Conservation (phyloP, 2,797 vertebrate species). For the Gallinago stenura region DNA sequence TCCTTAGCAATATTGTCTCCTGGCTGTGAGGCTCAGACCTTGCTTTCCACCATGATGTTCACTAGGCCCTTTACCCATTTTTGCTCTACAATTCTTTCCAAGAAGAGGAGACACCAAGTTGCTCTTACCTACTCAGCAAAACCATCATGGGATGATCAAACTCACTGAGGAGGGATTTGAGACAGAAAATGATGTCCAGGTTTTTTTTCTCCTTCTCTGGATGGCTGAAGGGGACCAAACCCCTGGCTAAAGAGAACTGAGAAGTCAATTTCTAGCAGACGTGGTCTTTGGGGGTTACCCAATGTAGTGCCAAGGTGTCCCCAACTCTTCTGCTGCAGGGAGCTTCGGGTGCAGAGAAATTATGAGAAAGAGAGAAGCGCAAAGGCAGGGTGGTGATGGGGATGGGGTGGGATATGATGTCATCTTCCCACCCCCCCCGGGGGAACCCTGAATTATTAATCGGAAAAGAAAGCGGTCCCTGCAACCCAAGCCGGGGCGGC, state of each 20-base stretch:
- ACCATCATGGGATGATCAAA: not conserved
- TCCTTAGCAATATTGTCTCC: not conserved
- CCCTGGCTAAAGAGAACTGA: not conserved
- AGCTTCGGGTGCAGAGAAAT: not conserved
- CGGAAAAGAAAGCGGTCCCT: not conserved
- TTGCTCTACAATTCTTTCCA: not conserved
- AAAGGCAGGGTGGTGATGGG: not conserved
- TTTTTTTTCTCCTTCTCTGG: not conserved
- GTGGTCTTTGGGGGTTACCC: accelerated
- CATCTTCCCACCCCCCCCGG: not conserved
- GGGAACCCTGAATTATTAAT: slow-evolving; percentile 71
- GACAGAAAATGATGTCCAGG: accelerated
- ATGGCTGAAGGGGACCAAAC: not conserved
- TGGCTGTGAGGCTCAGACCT: not conserved
- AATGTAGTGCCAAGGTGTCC: not conserved
- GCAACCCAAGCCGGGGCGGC: slow-evolving; percentile 30
- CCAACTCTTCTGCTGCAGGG: not conserved
- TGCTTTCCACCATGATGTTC: not conserved
- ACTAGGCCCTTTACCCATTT: not conserved
- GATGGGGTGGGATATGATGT: slow-evolving; percentile 36
- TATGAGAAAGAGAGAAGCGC: not conserved
- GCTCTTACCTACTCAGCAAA: accelerated
- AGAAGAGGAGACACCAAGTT: not conserved
- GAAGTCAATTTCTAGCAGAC: not conserved
- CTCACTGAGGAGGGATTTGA: not conserved